Conservation (phyloP, 2,888 invertebrate genomes). For the Eupithecia subumbrata region DNA sequence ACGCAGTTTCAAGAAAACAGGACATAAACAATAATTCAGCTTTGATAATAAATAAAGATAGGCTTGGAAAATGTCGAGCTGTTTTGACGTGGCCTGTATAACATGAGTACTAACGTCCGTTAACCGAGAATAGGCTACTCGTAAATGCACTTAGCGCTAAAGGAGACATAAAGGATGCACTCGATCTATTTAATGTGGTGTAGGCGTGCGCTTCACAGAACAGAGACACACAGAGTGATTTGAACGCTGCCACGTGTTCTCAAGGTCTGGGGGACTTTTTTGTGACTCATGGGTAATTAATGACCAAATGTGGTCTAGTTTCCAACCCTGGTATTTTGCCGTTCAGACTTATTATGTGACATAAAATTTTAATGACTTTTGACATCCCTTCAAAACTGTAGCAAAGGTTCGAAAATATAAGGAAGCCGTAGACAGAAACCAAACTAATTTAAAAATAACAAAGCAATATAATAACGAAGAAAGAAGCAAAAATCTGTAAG, state of each 20-base stretch:
- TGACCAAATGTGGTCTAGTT: conserved; percentile 41
- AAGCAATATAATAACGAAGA: conserved; percentile 1
- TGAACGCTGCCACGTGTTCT: conserved; percentile 48
- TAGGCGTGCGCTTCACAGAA: conserved; percentile 58
- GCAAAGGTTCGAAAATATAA: neutral
- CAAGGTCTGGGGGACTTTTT: conserved; percentile 45
- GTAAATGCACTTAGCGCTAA: conserved; percentile 79
- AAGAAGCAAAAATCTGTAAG: conserved; percentile 20
- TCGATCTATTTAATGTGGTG: conserved; percentile 74
- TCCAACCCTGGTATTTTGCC: conserved; percentile 23
- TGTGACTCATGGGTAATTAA: conserved; percentile 43
- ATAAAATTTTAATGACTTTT: conserved; percentile 21
- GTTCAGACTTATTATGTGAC: conserved; percentile 23
- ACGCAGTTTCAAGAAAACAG: neutral
- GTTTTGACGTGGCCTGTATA: conserved; percentile 23
- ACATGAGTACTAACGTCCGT: conserved; percentile 23
- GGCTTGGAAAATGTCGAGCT: conserved; percentile 13
- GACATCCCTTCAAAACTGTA: conserved; percentile 4
- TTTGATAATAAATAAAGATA: conserved; percentile 53
- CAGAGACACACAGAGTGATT: conserved; percentile 36
- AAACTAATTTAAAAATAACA: neutral
- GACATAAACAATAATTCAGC: conserved; percentile 35
- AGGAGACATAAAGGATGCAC: conserved; percentile 77
- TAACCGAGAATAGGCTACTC: conserved; percentile 65
- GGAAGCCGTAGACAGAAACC: neutral